Evolutionary conservation across 2,113 vertebrate species (phyloP).

Genomic region (Cygnus buccinator): DNA sequence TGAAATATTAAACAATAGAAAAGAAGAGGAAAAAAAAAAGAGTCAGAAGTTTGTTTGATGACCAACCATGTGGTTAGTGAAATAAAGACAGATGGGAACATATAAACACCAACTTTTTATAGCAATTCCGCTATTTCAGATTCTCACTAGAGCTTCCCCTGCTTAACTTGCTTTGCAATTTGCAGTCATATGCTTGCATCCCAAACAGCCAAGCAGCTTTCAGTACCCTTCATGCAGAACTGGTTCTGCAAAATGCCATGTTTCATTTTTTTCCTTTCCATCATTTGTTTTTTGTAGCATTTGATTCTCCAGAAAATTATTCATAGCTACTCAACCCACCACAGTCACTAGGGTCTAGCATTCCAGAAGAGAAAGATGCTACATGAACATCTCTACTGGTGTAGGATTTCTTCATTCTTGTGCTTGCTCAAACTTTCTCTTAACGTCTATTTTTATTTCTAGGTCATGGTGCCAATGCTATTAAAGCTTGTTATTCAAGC

Average conservation of each 20-base stretch:
- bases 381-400: neutral
- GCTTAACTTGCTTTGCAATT: neutral
- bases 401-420: neutral
- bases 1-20: neutral
- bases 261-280: neutral
- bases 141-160: neutral
- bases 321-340: neutral
- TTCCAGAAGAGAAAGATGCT: neutral
- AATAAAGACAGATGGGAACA: constrained; percentile 35
- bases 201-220: neutral
- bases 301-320: neutral
- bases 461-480: neutral
- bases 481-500: neutral
- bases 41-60: neutral
- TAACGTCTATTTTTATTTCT: constrained; percentile 1
- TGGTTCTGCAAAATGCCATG: neutral
- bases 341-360: neutral
- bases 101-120: neutral
- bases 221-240: neutral
- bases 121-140: neutral
- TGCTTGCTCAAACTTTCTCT: neutral
- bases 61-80: neutral
- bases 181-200: neutral
- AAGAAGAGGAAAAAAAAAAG: neutral
- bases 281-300: neutral